A percentile compares a stretch with the other conserved stretches of the same genome.
These are phyloP conservation scores for Macrotis lagotis DNA, from an alignment of 2,113 vertebrate genomes.

Conservation along the genomic window DNA sequence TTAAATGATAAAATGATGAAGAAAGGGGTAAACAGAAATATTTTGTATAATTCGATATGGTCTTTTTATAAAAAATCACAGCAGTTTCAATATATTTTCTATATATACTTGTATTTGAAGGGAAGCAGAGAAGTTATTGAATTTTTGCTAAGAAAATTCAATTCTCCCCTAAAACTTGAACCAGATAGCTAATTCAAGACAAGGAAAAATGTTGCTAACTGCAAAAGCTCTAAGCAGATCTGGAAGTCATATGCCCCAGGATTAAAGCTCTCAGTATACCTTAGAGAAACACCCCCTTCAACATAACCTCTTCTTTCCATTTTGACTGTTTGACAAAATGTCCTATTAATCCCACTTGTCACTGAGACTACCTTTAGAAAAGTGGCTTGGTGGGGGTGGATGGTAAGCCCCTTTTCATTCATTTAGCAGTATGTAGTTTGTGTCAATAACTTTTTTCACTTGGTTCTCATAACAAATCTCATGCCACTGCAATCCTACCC, in stretches of 20 bases:
- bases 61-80: background rate
- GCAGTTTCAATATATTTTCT: background rate
- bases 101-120: background rate
- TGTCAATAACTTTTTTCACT: background rate
- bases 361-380: background rate
- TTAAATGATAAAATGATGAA: background rate
- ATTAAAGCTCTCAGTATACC: background rate
- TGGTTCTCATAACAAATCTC: background rate
- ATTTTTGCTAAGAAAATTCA: background rate
- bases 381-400: background rate
- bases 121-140: background rate
- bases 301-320: background rate
- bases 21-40: background rate
- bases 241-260: background rate
- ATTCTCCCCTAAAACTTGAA: background rate
- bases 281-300: background rate
- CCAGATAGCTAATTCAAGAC: background rate
- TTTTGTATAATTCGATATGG: background rate
- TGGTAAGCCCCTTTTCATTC: background rate
- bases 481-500: background rate
- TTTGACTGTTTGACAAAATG: background rate
- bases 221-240: background rate
- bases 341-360: background rate
- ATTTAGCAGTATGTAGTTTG: background rate
- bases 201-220: background rate